Conservation (phyloP, 2,797 vertebrate genomes). For the Enteromius treurensis region DNA sequence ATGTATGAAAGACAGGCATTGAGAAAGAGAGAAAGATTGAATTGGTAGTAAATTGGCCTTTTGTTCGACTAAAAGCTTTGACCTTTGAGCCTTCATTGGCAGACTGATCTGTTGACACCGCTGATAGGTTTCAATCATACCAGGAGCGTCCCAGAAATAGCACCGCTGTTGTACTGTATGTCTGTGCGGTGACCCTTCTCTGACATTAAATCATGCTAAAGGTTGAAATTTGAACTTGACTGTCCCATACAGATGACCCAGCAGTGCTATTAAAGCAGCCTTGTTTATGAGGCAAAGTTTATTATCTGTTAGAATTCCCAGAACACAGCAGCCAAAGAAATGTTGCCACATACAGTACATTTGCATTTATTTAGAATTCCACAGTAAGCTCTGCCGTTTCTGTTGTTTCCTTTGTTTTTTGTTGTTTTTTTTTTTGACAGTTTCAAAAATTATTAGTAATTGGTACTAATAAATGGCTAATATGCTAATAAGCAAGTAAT, state of each 20-base stretch:
- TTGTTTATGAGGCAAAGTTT: slow-evolving; percentile 5
- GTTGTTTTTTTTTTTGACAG: too few species aligned
- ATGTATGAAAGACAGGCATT: slow-evolving; percentile 32
- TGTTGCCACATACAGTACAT: background rate
- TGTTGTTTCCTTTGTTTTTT: background rate
- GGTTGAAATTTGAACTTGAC: background rate
- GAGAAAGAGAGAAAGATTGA: slow-evolving; percentile 32
- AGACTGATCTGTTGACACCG: slow-evolving; percentile 66
- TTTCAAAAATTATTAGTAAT: too few species aligned
- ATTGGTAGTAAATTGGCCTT: slow-evolving; percentile 59
- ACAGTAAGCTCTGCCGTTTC: background rate
- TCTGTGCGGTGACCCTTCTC: slow-evolving; percentile 24
- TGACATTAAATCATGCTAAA: background rate
- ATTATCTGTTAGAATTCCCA: slow-evolving; percentile 11
- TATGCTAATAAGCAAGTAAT: too few species aligned
- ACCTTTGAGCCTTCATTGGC: slow-evolving; percentile 74
- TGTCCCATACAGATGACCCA: slow-evolving; percentile 5
- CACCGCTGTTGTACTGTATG: slow-evolving; percentile 24
- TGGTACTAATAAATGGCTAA: too few species aligned
- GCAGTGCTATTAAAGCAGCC: slow-evolving; percentile 14
- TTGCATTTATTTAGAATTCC: background rate
- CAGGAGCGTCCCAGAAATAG: slow-evolving; percentile 69
- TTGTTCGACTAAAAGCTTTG: slow-evolving; percentile 60
- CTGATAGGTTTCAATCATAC: slow-evolving; percentile 65
- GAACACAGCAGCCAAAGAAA: background rate